Evolutionary conservation across 2,888 invertebrate genomes (phyloP), one percentile per base, ranked within the genome.

Genomic region (Hydropsyche betteni): DNA sequence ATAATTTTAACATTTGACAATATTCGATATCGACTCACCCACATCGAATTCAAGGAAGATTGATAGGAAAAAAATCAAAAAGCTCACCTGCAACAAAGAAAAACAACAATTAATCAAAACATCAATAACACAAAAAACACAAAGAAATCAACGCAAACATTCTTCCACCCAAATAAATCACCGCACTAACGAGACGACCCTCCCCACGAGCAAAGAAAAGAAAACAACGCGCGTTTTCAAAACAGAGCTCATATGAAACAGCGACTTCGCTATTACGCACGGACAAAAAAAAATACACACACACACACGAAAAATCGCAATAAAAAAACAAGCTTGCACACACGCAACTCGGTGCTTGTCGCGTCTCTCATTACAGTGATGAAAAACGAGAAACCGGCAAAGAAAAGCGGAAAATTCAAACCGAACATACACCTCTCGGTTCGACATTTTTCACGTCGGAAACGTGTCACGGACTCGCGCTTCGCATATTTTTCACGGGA

Each of bases 1-100:
- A 24, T 24, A 2, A 24, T 24, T 24, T 24, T 2, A 24, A 24
- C 2, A 24, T 24, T 24, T 24, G 24, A 24, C 24, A 24, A 24
- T 24, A 24, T 24, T 24, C 24, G 24, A 24, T 24, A 24, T 24
- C 24, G 3, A 44, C 44, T 44, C 44, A 44, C 44, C 44, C 24
- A 24, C 24, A 44, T 44, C 44, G 44, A 8, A 8, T 44, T 44
- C 10, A 44, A 44, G 4, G 44, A 8, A 44, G 7, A 10, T 44
- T 4, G 44, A 44, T 8, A 8, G 44, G 44, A 44, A 44, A 8
- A 6, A 44, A 44, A 4, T 2, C 1, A 50, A 16, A 8, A 70
- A 7, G 7, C 74, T 68, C 68, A 74, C 74, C 74, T 74, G 74
- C 64, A 74, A 74, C 74, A 68, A 68, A 24, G 12, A 74, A 51